These are phyloP conservation scores for Petrolisthes cinctipes DNA, from an alignment of 2,888 invertebrate species.

Conservation along the genomic window DNA sequence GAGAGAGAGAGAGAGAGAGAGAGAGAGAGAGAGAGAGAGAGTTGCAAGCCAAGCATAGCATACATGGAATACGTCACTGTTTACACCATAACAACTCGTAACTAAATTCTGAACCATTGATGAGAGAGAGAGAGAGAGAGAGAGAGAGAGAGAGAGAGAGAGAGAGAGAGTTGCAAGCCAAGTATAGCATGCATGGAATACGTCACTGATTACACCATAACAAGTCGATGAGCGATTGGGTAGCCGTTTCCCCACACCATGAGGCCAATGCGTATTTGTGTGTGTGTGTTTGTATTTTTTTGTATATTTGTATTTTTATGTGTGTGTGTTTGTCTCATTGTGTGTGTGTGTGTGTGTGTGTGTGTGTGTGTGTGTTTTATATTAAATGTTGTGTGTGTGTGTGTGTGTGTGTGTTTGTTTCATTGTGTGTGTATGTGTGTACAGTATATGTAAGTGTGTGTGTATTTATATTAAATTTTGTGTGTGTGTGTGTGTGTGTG, in stretches of 20 bases:
- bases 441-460: not conserved
- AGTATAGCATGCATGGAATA: not conserved
- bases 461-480: not conserved
- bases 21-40: slow-evolving; percentile 18
- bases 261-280: not conserved
- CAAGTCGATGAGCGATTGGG: not conserved
- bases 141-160: not conserved
- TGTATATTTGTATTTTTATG: not conserved
- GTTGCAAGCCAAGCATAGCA: no score
- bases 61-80: no score
- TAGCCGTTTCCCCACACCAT: not conserved
- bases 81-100: no score
- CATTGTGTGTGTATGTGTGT: not conserved
- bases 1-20: not conserved
- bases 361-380: not conserved
- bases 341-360: not conserved
- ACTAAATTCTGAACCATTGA: no score
- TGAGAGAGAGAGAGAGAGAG: slow-evolving; percentile 12
- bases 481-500: slow-evolving; percentile 18
- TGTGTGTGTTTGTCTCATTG: not conserved
- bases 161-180: not conserved
- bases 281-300: not conserved
- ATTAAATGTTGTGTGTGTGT: not conserved
- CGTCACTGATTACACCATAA: not conserved
- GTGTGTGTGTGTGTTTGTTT: slow-evolving; percentile 3